Base-by-base conservation (phyloP, 2,888 invertebrate genomes). In the Glaucopsyche alexis region DNA sequence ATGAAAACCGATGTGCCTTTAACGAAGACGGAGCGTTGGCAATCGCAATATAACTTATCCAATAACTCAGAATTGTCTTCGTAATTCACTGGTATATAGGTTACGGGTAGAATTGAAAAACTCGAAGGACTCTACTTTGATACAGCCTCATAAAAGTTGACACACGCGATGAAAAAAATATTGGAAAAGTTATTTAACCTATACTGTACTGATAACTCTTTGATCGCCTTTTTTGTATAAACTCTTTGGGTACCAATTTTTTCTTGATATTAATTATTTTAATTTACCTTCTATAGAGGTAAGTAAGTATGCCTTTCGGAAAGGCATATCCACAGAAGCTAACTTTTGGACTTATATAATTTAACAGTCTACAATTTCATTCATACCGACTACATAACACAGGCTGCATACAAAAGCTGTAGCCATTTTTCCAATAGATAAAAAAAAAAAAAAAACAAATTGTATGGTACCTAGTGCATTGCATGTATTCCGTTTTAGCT, bases 161-260 rank as follows among this genome's bases (percentile, higher is more conserved):
- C 86, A 86, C 85, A 86, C 84, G 82, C 85, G 85, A 89, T 88
- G 86, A 86, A 87, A 89, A 89, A 88, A 89, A 90, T 90, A 91
- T 90, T 89, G 87, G 86, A 84, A 88, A 91, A 91, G 85, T 90
- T 91, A 14, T n/a, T n/a, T n/a, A n/a, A n/a, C n/a, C n/a, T n/a
- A n/a, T n/a, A n/a, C n/a, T 83, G 79, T 82, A 16, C 55, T 55
- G 52, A 52, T 52, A 50, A 6, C 7, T 50, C n/a, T 16, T 52
- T 9, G 50, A 29, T 29, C 29, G 29, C 3, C 16, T 0, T 52
- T 9, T 16, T 52, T 52, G n/a, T 16, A 52, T 16, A 8, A 8
- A 16, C 16, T n/a, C 9, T 52, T n/a, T 14, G n/a, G 6, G 8
- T 52, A 52, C 7, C 9, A 52, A 29, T 29, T 29, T 29, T 29